phyloP scores from a whole-genome alignment of 2,797 vertebrate genomes.

The Alosa sapidissima region DNA sequence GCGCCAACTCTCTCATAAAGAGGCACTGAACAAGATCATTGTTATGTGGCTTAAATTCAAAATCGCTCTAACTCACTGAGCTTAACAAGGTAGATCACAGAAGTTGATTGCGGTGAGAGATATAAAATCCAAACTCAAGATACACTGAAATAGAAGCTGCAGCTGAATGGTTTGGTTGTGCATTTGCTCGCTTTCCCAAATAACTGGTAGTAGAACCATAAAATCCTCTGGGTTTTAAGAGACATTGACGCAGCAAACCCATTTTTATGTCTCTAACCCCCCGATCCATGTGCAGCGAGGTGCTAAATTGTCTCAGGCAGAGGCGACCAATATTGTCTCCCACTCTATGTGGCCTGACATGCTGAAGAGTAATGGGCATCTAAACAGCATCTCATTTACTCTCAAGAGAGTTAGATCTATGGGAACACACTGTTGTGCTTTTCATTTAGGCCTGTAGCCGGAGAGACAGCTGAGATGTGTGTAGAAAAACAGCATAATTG shows the following conservation, averaged over 20 bases:
- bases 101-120: not conserved
- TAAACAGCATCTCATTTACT: slow-evolving; percentile 50
- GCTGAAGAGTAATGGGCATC: slow-evolving; percentile 46
- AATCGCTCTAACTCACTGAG: not conserved
- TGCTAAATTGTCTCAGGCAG: not conserved
- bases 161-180: not conserved
- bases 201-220: not conserved
- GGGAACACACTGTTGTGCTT: not conserved
- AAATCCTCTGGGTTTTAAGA: not conserved
- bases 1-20: not conserved
- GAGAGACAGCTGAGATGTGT: not conserved
- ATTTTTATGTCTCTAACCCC: not conserved
- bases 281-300: not conserved
- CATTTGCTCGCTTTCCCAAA: not conserved
- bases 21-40: not conserved
- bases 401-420: slow-evolving; percentile 58
- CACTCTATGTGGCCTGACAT: slow-evolving; percentile 17
- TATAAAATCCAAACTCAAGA: not conserved
- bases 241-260: not conserved
- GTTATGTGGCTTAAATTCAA: not conserved
- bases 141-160: not conserved
- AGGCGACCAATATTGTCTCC: not conserved
- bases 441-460: not conserved
- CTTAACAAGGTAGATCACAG: not conserved
- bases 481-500: not conserved